Conservation (phyloP, 2,113 vertebrate genomes). For the Psammodynastes pulverulentus region DNA sequence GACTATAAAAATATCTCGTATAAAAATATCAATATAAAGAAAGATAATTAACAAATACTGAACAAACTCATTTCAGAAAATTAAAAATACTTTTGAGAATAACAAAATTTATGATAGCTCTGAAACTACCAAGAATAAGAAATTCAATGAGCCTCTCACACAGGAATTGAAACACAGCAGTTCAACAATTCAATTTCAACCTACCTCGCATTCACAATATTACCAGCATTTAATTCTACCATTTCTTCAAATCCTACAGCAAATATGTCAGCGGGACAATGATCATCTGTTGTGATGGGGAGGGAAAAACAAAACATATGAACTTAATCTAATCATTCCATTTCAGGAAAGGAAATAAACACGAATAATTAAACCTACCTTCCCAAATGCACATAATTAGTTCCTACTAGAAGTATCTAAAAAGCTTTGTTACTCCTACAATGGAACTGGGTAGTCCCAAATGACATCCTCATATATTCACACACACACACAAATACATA, state of each 20-base stretch:
- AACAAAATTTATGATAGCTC: not conserved
- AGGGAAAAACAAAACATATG: conserved; percentile 28
- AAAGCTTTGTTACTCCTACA: not conserved
- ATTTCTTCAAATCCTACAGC: conserved; percentile 83
- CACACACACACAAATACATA: not conserved
- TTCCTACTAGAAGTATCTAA: not conserved
- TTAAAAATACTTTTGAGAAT: not conserved
- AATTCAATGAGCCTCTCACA: not conserved
- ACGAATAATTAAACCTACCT: not conserved
- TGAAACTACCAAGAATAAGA: not conserved
- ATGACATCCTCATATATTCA: not conserved
- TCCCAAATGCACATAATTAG: not conserved
- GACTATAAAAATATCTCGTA: not conserved
- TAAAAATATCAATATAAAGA: not conserved
- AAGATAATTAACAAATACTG: not conserved
- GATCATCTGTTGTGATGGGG: conserved; percentile 59
- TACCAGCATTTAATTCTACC: conserved; percentile 80
- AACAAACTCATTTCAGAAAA: not conserved
- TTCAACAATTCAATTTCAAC: not conserved
- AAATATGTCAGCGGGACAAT: conserved; percentile 74
- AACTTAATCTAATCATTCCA: conserved; percentile 25
- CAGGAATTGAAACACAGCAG: not conserved
- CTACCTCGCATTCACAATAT: conserved; percentile 80
- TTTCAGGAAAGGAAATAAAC: conserved; percentile 29
- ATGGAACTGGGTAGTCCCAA: not conserved